These are phyloP conservation scores for Bungarus multicinctus DNA, from an alignment of 2,113 vertebrate species.

Conservation along the genomic window DNA sequence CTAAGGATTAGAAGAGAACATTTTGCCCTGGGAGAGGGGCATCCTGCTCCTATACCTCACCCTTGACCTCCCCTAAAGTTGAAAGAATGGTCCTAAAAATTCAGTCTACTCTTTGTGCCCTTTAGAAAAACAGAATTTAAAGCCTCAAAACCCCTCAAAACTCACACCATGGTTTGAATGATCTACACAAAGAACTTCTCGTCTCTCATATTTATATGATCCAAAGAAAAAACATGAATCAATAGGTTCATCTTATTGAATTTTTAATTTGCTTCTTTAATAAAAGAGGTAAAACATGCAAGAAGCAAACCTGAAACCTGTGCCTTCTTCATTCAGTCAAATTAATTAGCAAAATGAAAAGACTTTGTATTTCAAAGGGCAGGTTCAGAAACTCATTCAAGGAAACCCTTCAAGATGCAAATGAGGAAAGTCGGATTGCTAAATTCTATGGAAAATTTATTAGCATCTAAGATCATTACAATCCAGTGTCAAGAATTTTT, in stretches of 20 bases:
- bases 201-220: not conserved
- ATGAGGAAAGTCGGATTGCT: not conserved
- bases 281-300: not conserved
- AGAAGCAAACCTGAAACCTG: not conserved
- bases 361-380: not conserved
- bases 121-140: not conserved
- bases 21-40: not conserved
- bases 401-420: not conserved
- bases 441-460: not conserved
- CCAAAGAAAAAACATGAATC: not conserved
- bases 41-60: not conserved
- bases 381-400: not conserved
- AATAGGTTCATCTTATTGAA: not conserved
- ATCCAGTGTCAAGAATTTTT: not conserved
- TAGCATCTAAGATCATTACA: not conserved
- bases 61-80: not conserved
- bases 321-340: not conserved
- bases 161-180: not conserved
- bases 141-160: not conserved
- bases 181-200: not conserved
- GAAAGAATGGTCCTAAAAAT: not conserved
- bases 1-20: not conserved
- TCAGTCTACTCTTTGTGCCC: not conserved
- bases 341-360: not conserved
- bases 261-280: not conserved